Evolutionary conservation across 2,888 invertebrate genomes (phyloP), one percentile per base, ranked within the genome.

Genomic region (Dilophus febrilis): DNA sequence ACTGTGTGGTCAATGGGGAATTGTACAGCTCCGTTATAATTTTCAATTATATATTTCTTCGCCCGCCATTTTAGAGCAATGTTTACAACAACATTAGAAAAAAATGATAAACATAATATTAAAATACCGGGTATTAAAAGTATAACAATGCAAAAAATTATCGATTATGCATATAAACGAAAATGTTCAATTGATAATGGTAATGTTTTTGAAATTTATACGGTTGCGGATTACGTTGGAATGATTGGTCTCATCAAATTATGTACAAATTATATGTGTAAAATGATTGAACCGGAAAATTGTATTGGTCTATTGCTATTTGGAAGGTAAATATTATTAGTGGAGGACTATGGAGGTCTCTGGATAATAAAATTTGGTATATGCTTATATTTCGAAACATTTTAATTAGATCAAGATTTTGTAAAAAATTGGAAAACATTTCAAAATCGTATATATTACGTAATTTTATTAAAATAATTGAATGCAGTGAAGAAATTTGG

Each of bases 171-270:
- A 0, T 92, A 94, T 60, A 66, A 87, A 32, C 71, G 87, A 39
- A 75, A 77, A 46, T 71, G 85, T 40, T 74, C 76, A 43, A 72
- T 92, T 18, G 77, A 70, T 42, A 71, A 74, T 29, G 71, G 76
- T 27, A 91, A 88, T 54, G 87, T 90, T 1, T 79, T 81, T 51
- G 73, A 78, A 51, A 65, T 92, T 12, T 68, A 91, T 31, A 75
- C 82, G 50, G 79, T 83, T 0, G 86, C 91, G 3, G 91, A 92
- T 64, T 91, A 88, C 57, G 73, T 92, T 40, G 79, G 83, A 50
- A 80, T 91, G 48, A 65, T 81, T 35, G 86, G 86, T 1, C 74
- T 91, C 34, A 68, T 87, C 38, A 74, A 81, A 47, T 68, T 80
- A 16, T 91, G 91, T 59, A 82, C 81, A 52, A 73, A 81, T 35